Conservation (phyloP, 2,888 invertebrate species). For the Eristalis tenax region DNA sequence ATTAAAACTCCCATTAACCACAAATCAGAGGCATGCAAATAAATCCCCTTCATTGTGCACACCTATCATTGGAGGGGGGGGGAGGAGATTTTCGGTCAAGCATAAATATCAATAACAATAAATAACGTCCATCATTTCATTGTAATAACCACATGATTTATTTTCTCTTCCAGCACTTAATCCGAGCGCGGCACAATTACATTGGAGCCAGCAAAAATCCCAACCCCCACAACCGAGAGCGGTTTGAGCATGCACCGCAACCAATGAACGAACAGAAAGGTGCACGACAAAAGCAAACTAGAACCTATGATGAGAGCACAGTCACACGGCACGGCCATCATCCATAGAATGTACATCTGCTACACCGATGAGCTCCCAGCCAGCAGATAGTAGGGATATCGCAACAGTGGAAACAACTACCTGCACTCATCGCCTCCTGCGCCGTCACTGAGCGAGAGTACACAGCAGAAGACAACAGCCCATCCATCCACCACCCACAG, state of each 20-base stretch:
- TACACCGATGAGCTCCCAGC: constrained; percentile 51
- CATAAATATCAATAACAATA: neutral
- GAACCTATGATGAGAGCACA: constrained; percentile 52
- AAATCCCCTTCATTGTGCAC: too few species aligned
- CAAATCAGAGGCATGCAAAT: too few species aligned
- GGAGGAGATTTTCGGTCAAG: neutral
- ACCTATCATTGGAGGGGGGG: too few species aligned
- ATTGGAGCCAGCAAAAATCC: neutral
- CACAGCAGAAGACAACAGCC: neutral
- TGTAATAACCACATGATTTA: neutral
- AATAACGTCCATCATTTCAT: neutral
- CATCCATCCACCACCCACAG: constrained; percentile 28
- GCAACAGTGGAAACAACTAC: constrained; percentile 19
- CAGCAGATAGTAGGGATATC: constrained; percentile 52
- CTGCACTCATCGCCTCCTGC: constrained; percentile 16
- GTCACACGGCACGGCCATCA: constrained; percentile 31
- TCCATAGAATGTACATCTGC: constrained; percentile 46
- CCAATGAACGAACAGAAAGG: constrained; percentile 1
- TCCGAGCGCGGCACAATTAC: neutral
- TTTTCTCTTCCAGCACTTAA: constrained; percentile 9
- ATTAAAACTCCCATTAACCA: too few species aligned
- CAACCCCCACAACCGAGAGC: neutral
- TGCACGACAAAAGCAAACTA: constrained; percentile 18
- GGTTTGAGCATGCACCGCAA: constrained; percentile 4
- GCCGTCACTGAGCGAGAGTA: constrained; percentile 16